Evolutionary conservation across 1,140 invertebrate genomes (phyloP).

Genomic region (Heliconius melpomene): DNA sequence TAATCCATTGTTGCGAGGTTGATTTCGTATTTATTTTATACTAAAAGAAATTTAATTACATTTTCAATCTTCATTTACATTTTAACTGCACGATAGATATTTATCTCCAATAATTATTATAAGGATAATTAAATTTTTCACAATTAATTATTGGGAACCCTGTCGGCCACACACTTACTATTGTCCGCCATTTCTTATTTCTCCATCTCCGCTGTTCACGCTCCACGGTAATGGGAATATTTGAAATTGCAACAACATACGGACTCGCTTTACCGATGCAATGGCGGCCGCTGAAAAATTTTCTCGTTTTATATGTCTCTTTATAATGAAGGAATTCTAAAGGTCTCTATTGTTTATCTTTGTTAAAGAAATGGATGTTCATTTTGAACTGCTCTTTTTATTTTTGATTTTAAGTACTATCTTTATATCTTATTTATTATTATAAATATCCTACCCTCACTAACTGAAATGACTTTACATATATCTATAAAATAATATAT

Average conservation of each 20-base stretch:
- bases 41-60: too few species aligned
- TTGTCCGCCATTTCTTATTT: constrained; percentile 64
- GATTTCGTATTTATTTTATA: too few species aligned
- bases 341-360: constrained; percentile 30
- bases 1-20: too few species aligned
- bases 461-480: too few species aligned
- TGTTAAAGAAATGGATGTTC: constrained; percentile 15
- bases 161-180: constrained; percentile 42
- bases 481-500: too few species aligned
- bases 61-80: too few species aligned
- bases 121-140: background rate
- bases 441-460: too few species aligned
- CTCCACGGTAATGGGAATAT: constrained; percentile 67
- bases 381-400: constrained; percentile 2
- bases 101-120: background rate
- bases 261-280: constrained; percentile 49
- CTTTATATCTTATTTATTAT: background rate
- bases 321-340: constrained; percentile 21
- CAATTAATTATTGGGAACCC: constrained; percentile 20
- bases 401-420: background rate
- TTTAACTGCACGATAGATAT: too few species aligned
- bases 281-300: constrained; percentile 57
- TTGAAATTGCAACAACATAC: constrained; percentile 76
- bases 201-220: constrained; percentile 47
- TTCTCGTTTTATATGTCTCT: constrained; percentile 49